phyloP scores from a whole-genome alignment of 2,113 vertebrate species.

The Tachysurus vachellii region DNA sequence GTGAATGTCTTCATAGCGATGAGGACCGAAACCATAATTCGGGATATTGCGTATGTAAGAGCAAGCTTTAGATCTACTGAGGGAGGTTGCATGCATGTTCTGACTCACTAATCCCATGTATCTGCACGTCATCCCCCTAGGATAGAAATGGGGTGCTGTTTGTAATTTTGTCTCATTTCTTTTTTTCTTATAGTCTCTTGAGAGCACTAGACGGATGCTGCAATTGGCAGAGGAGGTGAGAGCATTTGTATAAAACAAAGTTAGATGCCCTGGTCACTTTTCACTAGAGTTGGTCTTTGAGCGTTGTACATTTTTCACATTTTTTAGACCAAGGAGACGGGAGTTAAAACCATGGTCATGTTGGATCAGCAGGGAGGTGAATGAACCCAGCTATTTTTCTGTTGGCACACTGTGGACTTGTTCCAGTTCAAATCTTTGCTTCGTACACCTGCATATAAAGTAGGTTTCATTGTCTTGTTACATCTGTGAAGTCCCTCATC shows the following conservation, averaged over 20 bases:
- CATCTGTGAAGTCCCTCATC: neutral
- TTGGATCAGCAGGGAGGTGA: constrained; percentile 93
- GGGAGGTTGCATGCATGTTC: neutral
- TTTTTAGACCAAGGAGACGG: constrained; percentile 83
- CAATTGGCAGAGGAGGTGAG: constrained; percentile 93
- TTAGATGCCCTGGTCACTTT: neutral
- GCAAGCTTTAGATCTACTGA: neutral
- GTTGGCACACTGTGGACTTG: neutral
- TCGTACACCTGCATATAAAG: neutral
- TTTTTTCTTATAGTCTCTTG: constrained; percentile 83
- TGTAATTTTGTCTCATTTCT: constrained; percentile 36
- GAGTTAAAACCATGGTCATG: constrained; percentile 87
- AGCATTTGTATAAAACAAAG: constrained; percentile 7
- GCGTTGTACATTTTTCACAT: neutral
- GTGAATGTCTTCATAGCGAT: neutral
- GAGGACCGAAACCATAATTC: too few relatives aligned
- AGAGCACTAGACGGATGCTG: constrained; percentile 95
- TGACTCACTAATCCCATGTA: constrained; percentile 7
- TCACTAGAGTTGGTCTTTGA: neutral
- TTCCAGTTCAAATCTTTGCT: neutral
- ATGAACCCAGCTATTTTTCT: constrained; percentile 41
- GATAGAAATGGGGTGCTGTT: neutral
- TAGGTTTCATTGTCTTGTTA: neutral
- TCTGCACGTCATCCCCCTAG: neutral
- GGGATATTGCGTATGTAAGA: neutral